Conservation (phyloP, 2,113 vertebrate genomes). For the Tachuris rubrigastra region DNA sequence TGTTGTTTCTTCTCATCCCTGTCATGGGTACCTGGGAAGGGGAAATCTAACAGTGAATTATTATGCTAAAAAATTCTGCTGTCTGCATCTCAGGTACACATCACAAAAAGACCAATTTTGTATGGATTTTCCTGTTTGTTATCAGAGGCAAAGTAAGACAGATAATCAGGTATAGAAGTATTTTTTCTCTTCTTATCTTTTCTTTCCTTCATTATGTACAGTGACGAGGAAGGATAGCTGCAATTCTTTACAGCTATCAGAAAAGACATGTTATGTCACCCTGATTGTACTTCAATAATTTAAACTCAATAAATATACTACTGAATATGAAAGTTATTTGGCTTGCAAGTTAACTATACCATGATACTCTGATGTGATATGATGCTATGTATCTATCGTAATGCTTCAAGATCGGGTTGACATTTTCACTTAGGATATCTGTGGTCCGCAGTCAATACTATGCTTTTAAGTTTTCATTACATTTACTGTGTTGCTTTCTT, state of each 20-base stretch:
- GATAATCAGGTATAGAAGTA: background rate
- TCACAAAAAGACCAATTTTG: conserved; percentile 2
- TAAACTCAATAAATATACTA: background rate
- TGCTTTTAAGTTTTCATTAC: background rate
- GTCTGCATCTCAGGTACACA: background rate
- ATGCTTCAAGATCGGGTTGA: background rate
- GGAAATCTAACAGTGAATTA: background rate
- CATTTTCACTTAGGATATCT: background rate
- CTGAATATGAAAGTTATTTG: background rate
- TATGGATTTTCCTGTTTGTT: background rate
- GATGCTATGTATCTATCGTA: background rate
- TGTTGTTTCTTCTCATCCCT: background rate
- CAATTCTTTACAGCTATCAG: background rate
- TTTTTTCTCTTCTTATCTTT: background rate
- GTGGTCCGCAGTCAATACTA: background rate
- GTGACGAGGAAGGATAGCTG: background rate
- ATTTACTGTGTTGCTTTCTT: background rate
- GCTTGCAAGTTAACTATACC: background rate
- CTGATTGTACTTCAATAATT: background rate
- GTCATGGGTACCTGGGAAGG: background rate
- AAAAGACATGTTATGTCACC: background rate
- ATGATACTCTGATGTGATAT: background rate
- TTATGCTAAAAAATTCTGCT: conserved; percentile 36
- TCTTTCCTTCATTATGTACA: background rate
- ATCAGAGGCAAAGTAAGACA: background rate